Base-by-base conservation (phyloP, 64 coral and sea anemone genomes). In the Cladopsammia gracilis region DNA sequence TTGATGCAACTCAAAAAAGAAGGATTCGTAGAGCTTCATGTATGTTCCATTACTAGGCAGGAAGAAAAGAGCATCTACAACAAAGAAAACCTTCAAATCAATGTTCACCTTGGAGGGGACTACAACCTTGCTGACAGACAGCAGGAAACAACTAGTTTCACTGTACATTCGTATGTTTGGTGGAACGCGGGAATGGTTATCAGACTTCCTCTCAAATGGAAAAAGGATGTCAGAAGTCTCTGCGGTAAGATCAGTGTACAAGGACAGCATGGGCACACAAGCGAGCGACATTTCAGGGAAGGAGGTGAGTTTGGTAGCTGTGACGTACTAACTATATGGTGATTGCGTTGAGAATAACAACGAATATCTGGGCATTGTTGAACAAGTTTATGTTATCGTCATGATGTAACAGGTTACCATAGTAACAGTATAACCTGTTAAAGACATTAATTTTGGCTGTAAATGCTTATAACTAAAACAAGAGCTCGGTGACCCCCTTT, bases 21-120 rank as follows among this genome's bases (percentile, higher is more conserved):
- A n/a, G n/a, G n/a, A n/a, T n/a, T n/a, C n/a, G 48, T 67, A 62
- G 88, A 90, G 42, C 58, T 90, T 24, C 12, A 13, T 87, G 85
- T 87, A 3, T 25, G 58, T 5, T 64, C 58, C 3, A 78, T 77
- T 20, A 42, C 48, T 42, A 47, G 19, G 23, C 23, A 22, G 7
- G 16, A 65, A 1, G 58, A 76, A 50, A 24, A 90, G 16, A 23
- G 58, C 48, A 62, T 90, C 23, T 90, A n/a, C 61, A 62, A 90
- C 62, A 50, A 68, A 20, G 88, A 90, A 90, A 45, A 25, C 15
- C 45, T 90, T 22, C 48, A 79, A 44, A 23, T 90, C 20, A 49
- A 19, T 19, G 25, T 90, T 20, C 49, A 57, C 19, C 64, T 90
- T 48, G 88, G 88, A 59, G 48, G 61, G 22, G 88, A 90, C 76